Evolutionary conservation across 2,888 invertebrate species (phyloP).

Genomic region (Ceriagrion tenellum): DNA sequence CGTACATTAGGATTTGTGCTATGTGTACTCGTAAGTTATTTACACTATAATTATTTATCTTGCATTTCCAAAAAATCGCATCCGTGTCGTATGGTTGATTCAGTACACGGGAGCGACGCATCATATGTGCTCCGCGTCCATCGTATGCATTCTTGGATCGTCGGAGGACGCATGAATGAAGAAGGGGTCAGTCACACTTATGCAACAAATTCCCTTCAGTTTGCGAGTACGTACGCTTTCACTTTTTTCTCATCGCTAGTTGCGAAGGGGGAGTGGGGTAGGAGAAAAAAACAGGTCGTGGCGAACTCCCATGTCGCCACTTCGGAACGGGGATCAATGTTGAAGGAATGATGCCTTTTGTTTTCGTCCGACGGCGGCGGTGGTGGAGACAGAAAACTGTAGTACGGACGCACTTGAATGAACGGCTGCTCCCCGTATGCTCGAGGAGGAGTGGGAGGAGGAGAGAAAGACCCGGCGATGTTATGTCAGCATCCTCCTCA

Average conservation of each 20-base stretch:
- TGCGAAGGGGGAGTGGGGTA: no score
- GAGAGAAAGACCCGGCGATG: neutral
- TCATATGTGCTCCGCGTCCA: neutral
- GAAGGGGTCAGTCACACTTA: neutral
- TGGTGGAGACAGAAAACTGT: neutral
- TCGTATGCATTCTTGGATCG: neutral
- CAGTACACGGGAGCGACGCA: neutral
- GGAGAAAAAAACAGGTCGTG: neutral
- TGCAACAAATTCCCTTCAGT: neutral
- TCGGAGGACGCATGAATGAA: neutral
- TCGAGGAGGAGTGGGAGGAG: no score
- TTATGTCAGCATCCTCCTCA: constrained; percentile 7
- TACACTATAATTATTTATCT: no score
- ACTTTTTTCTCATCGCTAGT: neutral
- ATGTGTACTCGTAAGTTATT: no score
- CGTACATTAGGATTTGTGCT: no score
- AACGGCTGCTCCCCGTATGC: neutral
- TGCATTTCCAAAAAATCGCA: no score
- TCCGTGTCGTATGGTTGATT: no score
- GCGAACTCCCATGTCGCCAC: neutral
- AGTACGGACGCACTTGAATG: neutral
- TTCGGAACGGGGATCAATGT: neutral
- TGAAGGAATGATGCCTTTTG: neutral
- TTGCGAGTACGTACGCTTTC: neutral
- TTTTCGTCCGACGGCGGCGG: neutral